phyloP scores from a whole-genome alignment of 2,797 vertebrate genomes.

The Rhynchotus rufescens region DNA sequence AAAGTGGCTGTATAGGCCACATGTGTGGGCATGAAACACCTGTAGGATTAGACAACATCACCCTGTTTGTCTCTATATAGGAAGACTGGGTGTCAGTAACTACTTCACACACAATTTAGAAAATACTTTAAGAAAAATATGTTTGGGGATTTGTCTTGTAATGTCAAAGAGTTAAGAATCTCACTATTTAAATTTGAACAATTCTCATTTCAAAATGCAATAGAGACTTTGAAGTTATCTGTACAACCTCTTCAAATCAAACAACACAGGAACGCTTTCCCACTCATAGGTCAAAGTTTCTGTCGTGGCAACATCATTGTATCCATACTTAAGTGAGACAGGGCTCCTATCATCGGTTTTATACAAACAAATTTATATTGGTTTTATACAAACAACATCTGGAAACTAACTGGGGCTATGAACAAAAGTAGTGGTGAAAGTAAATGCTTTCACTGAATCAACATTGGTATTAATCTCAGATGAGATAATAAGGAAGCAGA shows the following conservation, averaged over 20 bases:
- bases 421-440: background rate
- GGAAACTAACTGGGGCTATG: background rate
- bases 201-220: background rate
- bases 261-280: background rate
- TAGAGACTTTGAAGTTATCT: background rate
- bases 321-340: background rate
- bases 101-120: background rate
- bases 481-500: background rate
- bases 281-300: background rate
- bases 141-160: background rate
- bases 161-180: background rate
- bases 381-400: background rate
- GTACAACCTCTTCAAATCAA: background rate
- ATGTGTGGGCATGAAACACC: background rate
- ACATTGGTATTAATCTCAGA: background rate
- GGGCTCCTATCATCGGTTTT: background rate
- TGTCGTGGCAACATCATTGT: background rate
- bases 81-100: background rate
- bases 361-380: background rate
- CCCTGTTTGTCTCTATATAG: background rate
- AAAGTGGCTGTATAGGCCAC: background rate
- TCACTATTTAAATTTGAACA: background rate
- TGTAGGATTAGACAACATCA: background rate
- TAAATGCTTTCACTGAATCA: background rate
- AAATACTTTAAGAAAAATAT: background rate